Evolutionary conservation across 1,140 invertebrate genomes (phyloP).

Genomic region (Trichogramma pretiosum): DNA sequence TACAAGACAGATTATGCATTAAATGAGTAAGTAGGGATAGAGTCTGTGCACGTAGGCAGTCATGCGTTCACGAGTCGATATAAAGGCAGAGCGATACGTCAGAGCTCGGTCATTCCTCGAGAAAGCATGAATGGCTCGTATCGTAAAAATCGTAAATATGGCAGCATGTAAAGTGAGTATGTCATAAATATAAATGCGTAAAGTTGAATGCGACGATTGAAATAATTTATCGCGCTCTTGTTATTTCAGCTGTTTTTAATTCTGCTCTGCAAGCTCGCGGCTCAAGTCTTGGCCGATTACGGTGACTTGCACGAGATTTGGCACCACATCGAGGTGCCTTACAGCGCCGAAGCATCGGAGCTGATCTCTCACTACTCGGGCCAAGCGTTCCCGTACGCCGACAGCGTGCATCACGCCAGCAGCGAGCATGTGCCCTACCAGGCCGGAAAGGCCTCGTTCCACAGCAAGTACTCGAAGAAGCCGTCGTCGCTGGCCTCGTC

Average conservation of each 20-base stretch:
- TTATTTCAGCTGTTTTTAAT: constrained; percentile 21
- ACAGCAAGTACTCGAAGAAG: too few relatives aligned
- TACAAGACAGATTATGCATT: too few relatives aligned
- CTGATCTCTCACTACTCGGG: constrained; percentile 2
- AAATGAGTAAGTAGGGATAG: too few relatives aligned
- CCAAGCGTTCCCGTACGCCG: background rate
- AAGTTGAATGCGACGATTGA: too few relatives aligned
- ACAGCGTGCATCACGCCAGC: constrained; percentile 10
- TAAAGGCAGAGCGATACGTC: constrained; percentile 1
- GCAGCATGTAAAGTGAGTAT: constrained; percentile 9
- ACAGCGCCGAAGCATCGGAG: constrained; percentile 14
- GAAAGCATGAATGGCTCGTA: constrained; percentile 5
- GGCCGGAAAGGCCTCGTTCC: too few relatives aligned
- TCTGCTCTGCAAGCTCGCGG: constrained; percentile 9
- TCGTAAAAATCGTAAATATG: background rate
- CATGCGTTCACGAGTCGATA: constrained; percentile 9
- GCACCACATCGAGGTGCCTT: background rate
- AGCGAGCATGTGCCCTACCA: constrained; percentile 3
- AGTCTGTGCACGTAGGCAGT: background rate
- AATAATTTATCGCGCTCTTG: background rate
- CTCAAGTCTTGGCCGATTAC: constrained; percentile 12
- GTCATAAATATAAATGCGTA: too few relatives aligned
- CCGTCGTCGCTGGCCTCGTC: background rate
- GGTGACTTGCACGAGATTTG: constrained; percentile 16
- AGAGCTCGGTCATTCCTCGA: constrained; percentile 3